Base-by-base conservation (phyloP, 2,113 vertebrate genomes). In the Loxodonta africana region DNA sequence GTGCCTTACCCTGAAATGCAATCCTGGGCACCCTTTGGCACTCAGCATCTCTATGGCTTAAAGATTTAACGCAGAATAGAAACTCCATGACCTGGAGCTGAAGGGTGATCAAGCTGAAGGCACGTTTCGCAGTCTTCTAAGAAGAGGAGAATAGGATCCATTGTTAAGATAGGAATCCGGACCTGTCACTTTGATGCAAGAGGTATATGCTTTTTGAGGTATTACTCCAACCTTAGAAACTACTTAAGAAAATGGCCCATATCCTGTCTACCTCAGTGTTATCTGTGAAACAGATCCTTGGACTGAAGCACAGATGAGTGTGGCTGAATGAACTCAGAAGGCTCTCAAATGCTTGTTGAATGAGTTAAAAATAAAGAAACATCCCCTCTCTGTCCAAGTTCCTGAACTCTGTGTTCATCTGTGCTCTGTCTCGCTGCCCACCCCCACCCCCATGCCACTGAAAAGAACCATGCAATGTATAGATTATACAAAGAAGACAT, bases 401-500 rank as follows among this genome's bases (percentile, higher is more conserved):
- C 53, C 44, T 48, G 71, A 88, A 81, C 81, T 71, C 78, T 94
- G 37, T 26, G 78, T 33, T 69, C 46, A 12, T 89, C 74, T 37
- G 78, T 62, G 83, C 46, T 82, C 60, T 28, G n/a, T 84, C 8
- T 18, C 10, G 33, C 8, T 6, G 18, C n/a, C 69, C 53, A 57
- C 15, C 11, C 53, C 69, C 33, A 2, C 48, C n/a, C 69, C 15
- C 30, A 17, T 7, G 30, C 71, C 12, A 4, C 48, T 51, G 57
- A 88, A 92, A 93, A 94, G 74, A 88, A 57, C 18, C 57, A 1
- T 2, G 82, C 82, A 44, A 48, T 77, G 80, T 67, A 33, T 1
- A 25, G 63, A 74, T 37, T n/a, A 15, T 28, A 85, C 90, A 90
- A 93, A 91, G 90, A 81, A 74, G 69, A 78, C 33, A 65, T 91